Percentiles rank a stretch among this genome's conserved stretches.
These are phyloP conservation scores for Bos indicus DNA, from an alignment of 2,113 vertebrate genomes.

Conservation along the genomic window DNA sequence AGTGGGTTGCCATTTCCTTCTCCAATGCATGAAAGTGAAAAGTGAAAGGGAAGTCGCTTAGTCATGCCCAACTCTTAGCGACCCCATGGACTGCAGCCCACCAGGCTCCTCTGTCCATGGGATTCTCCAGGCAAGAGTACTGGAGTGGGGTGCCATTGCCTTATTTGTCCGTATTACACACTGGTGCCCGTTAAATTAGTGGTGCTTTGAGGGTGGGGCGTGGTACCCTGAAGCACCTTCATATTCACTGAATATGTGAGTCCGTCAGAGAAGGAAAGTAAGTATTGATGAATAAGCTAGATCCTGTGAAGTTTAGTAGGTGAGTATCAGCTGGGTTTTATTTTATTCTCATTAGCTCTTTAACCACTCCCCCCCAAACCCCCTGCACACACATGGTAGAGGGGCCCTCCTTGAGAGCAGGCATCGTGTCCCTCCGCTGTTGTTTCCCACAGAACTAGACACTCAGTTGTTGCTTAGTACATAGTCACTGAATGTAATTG, in stretches of 20 bases:
- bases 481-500: background rate
- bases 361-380: background rate
- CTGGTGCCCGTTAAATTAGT: background rate
- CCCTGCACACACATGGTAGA: background rate
- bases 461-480: background rate
- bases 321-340: background rate
- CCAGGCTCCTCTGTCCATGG: too few species aligned
- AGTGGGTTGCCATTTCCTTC: too few species aligned
- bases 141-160: too few species aligned
- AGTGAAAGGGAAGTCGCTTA: too few species aligned
- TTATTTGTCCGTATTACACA: background rate
- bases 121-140: too few species aligned
- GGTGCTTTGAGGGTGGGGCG: background rate
- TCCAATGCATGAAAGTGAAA: too few species aligned
- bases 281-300: background rate
- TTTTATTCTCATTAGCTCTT: background rate
- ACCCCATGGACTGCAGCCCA: too few species aligned
- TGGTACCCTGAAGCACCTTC: background rate
- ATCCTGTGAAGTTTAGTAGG: background rate
- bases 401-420: background rate
- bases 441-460: background rate
- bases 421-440: background rate
- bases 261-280: background rate
- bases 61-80: too few species aligned
- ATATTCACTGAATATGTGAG: background rate